Conservation (phyloP, 2,113 vertebrate genomes). For the Brachyistius frenatus region DNA sequence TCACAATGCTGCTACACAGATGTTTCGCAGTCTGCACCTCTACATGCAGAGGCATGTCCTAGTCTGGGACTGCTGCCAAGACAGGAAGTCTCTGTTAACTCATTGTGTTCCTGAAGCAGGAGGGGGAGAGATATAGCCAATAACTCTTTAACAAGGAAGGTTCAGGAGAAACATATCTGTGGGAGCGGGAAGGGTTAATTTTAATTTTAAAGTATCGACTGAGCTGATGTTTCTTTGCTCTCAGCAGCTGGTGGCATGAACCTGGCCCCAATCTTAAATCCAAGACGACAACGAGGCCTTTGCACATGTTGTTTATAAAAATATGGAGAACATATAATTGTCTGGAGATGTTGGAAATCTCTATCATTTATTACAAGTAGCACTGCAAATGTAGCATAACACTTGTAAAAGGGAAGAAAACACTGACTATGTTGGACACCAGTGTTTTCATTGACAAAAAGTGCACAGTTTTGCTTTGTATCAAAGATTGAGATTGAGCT, state of each 20-base stretch:
- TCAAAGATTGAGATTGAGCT: neutral
- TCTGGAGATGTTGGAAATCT: neutral
- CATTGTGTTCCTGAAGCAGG: conserved; percentile 53
- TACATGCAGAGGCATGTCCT: conserved; percentile 88
- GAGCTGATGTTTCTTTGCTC: conserved; percentile 36
- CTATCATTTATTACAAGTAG: neutral
- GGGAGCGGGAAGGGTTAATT: conserved; percentile 48
- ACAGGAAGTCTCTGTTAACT: conserved; percentile 88
- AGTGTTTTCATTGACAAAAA: conserved; percentile 46
- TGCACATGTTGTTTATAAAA: neutral
- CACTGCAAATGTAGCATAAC: neutral
- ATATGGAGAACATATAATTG: conserved; percentile 8
- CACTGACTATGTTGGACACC: neutral
- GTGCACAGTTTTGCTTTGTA: conserved; percentile 25
- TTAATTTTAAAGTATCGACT: conserved; percentile 22
- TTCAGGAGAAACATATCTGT: conserved; percentile 20
- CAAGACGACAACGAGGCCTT: conserved; percentile 22
- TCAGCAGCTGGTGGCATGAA: conserved; percentile 33
- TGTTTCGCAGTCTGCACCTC: conserved; percentile 90
- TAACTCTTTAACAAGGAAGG: conserved; percentile 2
- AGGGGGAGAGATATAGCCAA: neutral
- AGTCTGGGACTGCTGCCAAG: conserved; percentile 89
- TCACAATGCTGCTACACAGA: conserved; percentile 84
- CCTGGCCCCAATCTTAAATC: neutral
- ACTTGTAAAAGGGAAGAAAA: neutral